These are phyloP conservation scores for Pollenia amentaria DNA, from an alignment of 2,888 invertebrate species.

Conservation along the genomic window DNA sequence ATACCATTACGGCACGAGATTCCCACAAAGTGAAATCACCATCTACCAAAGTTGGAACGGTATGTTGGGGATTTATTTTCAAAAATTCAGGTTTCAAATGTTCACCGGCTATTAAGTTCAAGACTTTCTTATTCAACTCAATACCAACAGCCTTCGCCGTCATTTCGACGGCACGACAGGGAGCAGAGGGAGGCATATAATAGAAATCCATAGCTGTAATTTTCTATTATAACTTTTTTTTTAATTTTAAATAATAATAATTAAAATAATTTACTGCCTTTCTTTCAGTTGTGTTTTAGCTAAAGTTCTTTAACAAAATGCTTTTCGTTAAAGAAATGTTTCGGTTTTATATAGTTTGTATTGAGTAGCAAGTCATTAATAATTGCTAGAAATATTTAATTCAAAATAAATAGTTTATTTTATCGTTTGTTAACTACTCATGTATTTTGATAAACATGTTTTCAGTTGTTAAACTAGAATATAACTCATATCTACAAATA, in stretches of 20 bases:
- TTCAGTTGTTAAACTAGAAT: not conserved
- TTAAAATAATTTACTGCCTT: too few relatives aligned
- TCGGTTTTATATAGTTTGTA: not conserved
- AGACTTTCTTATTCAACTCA: conserved; percentile 87
- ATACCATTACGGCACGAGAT: conserved; percentile 92
- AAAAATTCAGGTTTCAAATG: conserved; percentile 89
- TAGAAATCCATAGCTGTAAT: conserved; percentile 87
- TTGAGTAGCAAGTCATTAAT: conserved; percentile 52
- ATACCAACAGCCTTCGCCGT: conserved; percentile 88
- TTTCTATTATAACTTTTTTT: too few relatives aligned
- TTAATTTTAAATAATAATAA: too few relatives aligned
- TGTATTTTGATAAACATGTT: not conserved
- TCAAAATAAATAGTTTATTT: not conserved
- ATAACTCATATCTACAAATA: not conserved
- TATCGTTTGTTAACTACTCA: not conserved
- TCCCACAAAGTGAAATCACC: conserved; percentile 93
- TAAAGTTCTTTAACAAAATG: too few relatives aligned
- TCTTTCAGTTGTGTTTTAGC: too few relatives aligned
- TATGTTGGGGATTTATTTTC: conserved; percentile 93
- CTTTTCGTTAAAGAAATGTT: too few relatives aligned
- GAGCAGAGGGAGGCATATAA: conserved; percentile 87
- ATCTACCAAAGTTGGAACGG: conserved; percentile 93
- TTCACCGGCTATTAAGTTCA: conserved; percentile 87
- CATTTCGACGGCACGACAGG: conserved; percentile 88
- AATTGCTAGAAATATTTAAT: not conserved